Evolutionary conservation across 2,888 invertebrate species (phyloP).

Genomic region (Drosophila peninsularis): DNA sequence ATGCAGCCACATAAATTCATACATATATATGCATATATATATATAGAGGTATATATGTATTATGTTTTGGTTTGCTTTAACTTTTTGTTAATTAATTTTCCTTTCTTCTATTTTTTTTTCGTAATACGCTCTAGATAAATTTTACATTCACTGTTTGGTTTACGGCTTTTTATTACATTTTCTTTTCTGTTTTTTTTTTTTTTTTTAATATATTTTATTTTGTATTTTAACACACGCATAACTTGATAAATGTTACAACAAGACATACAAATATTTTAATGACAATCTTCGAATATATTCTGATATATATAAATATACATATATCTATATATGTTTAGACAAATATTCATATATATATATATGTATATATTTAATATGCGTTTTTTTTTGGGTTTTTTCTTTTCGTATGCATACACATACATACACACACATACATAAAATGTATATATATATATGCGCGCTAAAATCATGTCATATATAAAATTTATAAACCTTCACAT

Average conservation of each 20-base stretch:
- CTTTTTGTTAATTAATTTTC: conserved; percentile 3
- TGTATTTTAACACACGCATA: conserved; percentile 25
- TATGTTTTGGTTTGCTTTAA: conserved; percentile 10
- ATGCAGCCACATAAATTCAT: conserved; percentile 32
- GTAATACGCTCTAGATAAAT: conserved; percentile 25
- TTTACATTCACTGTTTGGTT: conserved; percentile 46
- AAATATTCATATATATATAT: conserved; percentile 22
- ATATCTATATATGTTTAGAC: conserved; percentile 23
- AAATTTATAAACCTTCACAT: conserved; percentile 6
- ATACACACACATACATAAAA: background rate
- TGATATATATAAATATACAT: background rate
- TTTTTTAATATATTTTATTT: background rate
- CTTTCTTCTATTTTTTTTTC: background rate
- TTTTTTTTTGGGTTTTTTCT: background rate
- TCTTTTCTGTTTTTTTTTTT: conserved; percentile 5
- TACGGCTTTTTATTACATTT: conserved; percentile 32
- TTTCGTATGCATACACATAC: conserved; percentile 1
- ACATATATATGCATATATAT: conserved; percentile 17
- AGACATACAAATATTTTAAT: conserved; percentile 23
- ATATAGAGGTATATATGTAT: conserved; percentile 8
- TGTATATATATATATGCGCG: conserved; percentile 15
- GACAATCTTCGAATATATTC: conserved; percentile 18
- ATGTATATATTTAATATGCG: conserved; percentile 23
- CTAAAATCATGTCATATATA: conserved; percentile 8
- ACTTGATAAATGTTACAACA: conserved; percentile 29